phyloP scores from a whole-genome alignment of 35 echinoderm and acorn worm species.

The Heliocidaris tuberculata region DNA sequence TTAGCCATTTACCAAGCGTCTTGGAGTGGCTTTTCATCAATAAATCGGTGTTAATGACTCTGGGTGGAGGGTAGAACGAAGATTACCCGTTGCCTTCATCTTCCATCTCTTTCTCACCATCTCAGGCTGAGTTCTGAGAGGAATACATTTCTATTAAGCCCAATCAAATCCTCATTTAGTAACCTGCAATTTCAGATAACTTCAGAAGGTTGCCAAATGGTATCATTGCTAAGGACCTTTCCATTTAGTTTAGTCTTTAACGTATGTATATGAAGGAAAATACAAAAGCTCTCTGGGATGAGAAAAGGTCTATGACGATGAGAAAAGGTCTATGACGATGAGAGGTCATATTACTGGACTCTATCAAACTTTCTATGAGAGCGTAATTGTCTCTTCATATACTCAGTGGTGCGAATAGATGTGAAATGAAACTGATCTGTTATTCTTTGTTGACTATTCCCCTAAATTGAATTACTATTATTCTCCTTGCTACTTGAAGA shows the following conservation, averaged over 20 bases:
- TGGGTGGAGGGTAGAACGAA: not conserved
- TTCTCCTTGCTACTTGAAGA: not conserved
- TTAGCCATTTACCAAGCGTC: slow-evolving; percentile 15
- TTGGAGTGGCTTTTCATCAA: slow-evolving; percentile 16
- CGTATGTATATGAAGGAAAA: not conserved
- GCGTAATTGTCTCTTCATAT: not conserved
- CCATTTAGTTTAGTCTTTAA: slow-evolving; percentile 3
- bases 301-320: no score
- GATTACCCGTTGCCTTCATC: not conserved
- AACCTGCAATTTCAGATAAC: not conserved
- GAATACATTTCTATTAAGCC: slow-evolving; percentile 12
- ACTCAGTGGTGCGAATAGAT: not conserved
- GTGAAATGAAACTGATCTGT: not conserved
- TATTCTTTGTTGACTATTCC: not conserved
- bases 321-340: not conserved
- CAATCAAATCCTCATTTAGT: not conserved
- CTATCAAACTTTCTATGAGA: not conserved
- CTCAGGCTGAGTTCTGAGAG: not conserved
- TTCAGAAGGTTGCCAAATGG: slow-evolving; percentile 2
- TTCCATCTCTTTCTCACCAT: slow-evolving; percentile 9
- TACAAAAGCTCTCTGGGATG: not conserved
- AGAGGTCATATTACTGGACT: not conserved
- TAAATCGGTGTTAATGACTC: slow-evolving; percentile 12
- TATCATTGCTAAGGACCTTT: not conserved
- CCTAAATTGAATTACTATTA: not conserved